Evolutionary conservation across 1,140 invertebrate genomes (phyloP).

Genomic region (Nixonia krombeini): DNA sequence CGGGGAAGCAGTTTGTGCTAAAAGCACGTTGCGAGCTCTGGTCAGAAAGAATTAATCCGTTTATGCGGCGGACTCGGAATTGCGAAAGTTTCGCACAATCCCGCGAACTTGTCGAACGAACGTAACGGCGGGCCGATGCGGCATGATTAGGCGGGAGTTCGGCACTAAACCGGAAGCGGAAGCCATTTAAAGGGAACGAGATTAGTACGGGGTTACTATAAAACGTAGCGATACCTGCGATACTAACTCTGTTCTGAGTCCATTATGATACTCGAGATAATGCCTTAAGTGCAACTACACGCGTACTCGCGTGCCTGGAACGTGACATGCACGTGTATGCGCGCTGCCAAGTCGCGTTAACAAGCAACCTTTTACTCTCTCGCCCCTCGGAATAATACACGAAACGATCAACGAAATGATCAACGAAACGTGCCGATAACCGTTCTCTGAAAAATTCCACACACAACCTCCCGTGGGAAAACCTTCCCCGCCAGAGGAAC

Average conservation of each 20-base stretch:
- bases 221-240: neutral
- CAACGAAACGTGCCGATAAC: no score
- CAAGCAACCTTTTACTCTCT: no score
- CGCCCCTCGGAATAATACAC: no score
- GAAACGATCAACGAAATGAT: no score
- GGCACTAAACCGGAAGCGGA: neutral
- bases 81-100: neutral
- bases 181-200: neutral
- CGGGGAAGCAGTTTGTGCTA: neutral
- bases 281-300: neutral
- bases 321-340: no score
- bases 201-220: neutral
- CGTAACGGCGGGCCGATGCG: neutral
- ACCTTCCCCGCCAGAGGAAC: no score
- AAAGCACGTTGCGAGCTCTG: neutral
- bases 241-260: neutral
- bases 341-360: no score
- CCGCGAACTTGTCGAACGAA: slow-evolving; percentile 1
- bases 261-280: neutral
- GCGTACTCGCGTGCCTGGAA: neutral
- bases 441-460: no score
- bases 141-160: slow-evolving; percentile 1
- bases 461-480: no score
- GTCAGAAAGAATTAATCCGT: neutral
- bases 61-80: neutral